Base-by-base conservation (phyloP, 2,113 vertebrate genomes). In the Sapajus apella region DNA sequence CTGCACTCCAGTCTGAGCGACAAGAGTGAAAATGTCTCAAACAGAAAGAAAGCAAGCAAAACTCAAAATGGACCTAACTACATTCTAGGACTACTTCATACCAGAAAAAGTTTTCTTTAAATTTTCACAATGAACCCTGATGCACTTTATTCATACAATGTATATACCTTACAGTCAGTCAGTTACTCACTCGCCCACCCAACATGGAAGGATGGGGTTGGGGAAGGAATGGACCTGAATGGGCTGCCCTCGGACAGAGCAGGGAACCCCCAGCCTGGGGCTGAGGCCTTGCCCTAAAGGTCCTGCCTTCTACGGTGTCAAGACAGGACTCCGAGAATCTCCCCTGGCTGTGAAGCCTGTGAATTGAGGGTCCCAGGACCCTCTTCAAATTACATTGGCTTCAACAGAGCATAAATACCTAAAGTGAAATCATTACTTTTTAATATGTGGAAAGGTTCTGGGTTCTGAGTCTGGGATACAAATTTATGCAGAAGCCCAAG, bases 11-110 rank as follows among this genome's bases (percentile, higher is more conserved):
- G 11, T 30, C 5, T 64, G 25, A 13, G 61, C 27, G 61, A 30
- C 27, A 30, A 64, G 13, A 64, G 27, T 0, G 11, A 64, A 30
- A 64, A 14, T 12, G 0, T 64, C 27, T 64, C 61, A 30, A 64
- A 64, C 13, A 64, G 5, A 64, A 64, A 12, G 30, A 58, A 58
- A 64, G 25, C 13, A 58, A 64, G 25, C 13, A 64, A 27, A 64
- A 70, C 79, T 10, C 10, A 56, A 92, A 87, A 66, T 8, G 66
- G n/a, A 37, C 6, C 50, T 87, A 80, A 52, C 30, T 50, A 27
- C 6, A 61, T 35, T 87, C 61, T 90, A 73, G 61, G 85, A 81
- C 87, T 37, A 80, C 73, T 95, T 93, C 58, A 76, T 20, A 11
- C 23, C 47, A 73, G 37, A 43, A 27, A 64, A 95, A 70, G 50